Percentiles rank a stretch among this genome's conserved stretches.
phyloP scores from a whole-genome alignment of 2,888 invertebrate genomes.

The Leptura quadrifasciata region DNA sequence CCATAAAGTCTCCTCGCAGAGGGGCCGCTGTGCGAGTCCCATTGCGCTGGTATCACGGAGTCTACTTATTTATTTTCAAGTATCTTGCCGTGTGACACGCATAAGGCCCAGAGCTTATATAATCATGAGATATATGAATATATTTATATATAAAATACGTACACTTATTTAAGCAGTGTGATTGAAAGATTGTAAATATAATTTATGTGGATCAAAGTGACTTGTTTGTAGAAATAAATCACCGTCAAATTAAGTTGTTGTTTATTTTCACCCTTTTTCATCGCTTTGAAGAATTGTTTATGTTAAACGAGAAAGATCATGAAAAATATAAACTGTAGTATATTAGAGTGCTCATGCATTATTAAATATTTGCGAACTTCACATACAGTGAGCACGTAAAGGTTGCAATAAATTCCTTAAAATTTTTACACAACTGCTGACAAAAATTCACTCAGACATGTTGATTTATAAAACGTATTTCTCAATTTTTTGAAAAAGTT shows the following conservation, averaged over 20 bases:
- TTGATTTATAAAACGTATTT: no score
- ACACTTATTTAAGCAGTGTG: conserved; percentile 73
- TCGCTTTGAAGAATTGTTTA: background rate
- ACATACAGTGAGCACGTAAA: no score
- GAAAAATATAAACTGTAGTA: no score
- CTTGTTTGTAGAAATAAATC: conserved; percentile 74
- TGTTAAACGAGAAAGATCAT: background rate
- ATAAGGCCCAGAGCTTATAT: conserved; percentile 70
- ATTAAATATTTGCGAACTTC: no score
- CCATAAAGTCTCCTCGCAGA: conserved; percentile 63
- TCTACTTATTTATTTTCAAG: conserved; percentile 63
- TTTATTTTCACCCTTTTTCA: conserved; percentile 52
- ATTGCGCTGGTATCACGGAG: conserved; percentile 61
- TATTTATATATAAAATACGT: conserved; percentile 70
- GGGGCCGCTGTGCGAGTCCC: conserved; percentile 65
- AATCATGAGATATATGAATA: conserved; percentile 67
- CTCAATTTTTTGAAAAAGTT: no score
- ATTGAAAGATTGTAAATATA: conserved; percentile 74
- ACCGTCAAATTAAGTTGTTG: conserved; percentile 66
- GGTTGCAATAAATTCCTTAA: no score
- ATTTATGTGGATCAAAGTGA: conserved; percentile 74
- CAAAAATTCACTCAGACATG: no score
- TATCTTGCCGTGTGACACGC: conserved; percentile 68
- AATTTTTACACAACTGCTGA: no score
- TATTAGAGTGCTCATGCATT: no score